Percentiles rank a stretch among this genome's conserved stretches.
Evolutionary conservation across 2,113 vertebrate species (phyloP).

Genomic region (Chiloscyllium plagiosum): DNA sequence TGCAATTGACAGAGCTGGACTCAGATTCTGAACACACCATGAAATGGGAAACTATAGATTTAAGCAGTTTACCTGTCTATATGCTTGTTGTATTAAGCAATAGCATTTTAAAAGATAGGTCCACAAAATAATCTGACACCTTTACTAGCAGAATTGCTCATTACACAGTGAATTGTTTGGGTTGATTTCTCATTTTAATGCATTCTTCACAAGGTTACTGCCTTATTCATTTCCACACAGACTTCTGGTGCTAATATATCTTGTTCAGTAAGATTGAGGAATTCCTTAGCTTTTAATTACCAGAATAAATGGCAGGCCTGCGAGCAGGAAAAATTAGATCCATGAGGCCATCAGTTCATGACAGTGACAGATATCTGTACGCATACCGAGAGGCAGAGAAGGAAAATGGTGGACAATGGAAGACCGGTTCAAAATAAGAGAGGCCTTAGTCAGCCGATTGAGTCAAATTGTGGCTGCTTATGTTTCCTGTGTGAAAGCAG

Average conservation of each 20-base stretch:
- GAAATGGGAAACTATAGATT: not conserved
- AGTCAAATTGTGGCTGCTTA: not conserved
- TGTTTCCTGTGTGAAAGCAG: not conserved
- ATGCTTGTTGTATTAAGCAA: not conserved
- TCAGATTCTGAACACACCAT: not conserved
- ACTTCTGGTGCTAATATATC: not conserved
- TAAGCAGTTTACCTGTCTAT: not conserved
- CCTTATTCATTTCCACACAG: not conserved
- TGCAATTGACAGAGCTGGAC: not conserved
- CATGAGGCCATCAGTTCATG: not conserved
- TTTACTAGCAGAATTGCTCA: not conserved
- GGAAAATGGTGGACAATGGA: not conserved
- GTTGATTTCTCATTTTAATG: not conserved
- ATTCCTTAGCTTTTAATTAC: conserved; percentile 2
- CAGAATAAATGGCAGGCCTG: not conserved
- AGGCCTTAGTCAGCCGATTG: not conserved
- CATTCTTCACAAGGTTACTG: not conserved
- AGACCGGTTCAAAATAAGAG: not conserved
- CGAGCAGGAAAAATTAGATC: not conserved
- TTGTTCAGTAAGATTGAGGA: conserved; percentile 17
- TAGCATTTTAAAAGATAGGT: not conserved
- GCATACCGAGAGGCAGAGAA: not conserved
- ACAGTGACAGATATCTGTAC: not conserved
- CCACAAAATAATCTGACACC: not conserved
- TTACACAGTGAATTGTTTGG: not conserved